A percentile compares a stretch with the other conserved stretches of the same genome.
Conservation (phyloP, 1,140 invertebrate species). For the Drosophila lacertosa region DNA sequence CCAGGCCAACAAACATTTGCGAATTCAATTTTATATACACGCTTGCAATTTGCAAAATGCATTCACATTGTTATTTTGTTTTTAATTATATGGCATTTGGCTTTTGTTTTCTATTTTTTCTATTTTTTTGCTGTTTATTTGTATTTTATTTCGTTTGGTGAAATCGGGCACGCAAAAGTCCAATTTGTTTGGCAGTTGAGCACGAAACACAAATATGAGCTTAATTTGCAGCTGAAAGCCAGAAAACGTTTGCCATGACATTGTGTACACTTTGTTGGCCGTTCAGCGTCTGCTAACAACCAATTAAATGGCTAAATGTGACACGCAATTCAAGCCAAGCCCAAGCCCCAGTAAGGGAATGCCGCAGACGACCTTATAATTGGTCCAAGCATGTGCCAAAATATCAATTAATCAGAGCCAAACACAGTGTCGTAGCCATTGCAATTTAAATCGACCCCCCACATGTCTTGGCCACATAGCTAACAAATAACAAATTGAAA, state of each 20-base stretch:
- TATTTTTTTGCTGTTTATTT: constrained; percentile 39
- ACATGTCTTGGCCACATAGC: neutral
- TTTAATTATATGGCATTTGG: constrained; percentile 43
- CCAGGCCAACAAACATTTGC: neutral
- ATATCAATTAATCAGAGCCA: constrained; percentile 64
- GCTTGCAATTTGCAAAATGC: constrained; percentile 32
- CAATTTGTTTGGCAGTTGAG: constrained; percentile 64
- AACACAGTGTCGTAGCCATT: neutral
- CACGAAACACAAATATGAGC: constrained; percentile 54
- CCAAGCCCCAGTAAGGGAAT: constrained; percentile 11
- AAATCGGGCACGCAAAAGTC: constrained; percentile 68
- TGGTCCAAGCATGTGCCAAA: constrained; percentile 44
- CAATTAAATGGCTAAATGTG: constrained; percentile 67
- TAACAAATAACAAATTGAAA: too few relatives aligned
- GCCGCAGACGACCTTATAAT: constrained; percentile 20
- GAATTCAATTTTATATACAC: constrained; percentile 5
- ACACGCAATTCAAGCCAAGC: constrained; percentile 42
- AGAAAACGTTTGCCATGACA: constrained; percentile 70
- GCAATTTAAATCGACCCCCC: neutral
- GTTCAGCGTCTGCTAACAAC: constrained; percentile 66
- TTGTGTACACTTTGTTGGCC: constrained; percentile 69
- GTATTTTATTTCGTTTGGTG: constrained; percentile 39
- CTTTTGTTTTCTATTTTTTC: constrained; percentile 18
- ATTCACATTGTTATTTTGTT: constrained; percentile 37
- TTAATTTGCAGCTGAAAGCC: constrained; percentile 74